Base-by-base conservation (phyloP, 2,797 vertebrate species). In the Enteromius afrohamiltoni region DNA sequence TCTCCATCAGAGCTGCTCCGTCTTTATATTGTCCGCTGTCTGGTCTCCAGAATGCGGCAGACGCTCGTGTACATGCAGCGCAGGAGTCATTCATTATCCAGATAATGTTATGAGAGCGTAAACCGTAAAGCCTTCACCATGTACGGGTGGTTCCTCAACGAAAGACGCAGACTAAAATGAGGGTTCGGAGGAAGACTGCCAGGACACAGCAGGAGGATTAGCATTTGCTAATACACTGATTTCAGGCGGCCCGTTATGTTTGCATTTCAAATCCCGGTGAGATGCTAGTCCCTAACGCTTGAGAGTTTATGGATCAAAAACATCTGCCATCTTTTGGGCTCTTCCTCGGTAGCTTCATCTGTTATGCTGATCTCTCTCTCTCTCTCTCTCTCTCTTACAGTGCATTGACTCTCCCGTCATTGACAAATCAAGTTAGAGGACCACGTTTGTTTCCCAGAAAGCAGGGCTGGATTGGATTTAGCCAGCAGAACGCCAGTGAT, bases 251-350 rank as follows among this genome's bases (percentile, higher is more conserved):
- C 65, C 37, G 67, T 86, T 78, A 86, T 83, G 62, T 75, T 77
- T 84, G 83, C 53, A 29, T 78, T 83, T 85, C 69, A 67, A 79
- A 85, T 85, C 78, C 79, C 77, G 37, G 34, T 55, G 74, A 83
- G 83, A 85, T 77, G 70, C 42, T 62, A 75, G 70, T 76, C 69
- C 79, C 78, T 37, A 71, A 40, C 60, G 76, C 58, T 86, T 88
- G 88, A 90, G 89, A 90, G 88, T 85, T 86, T 86, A 85, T 49
- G 58, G 21, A 90, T 88, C 88, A 88, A 85, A 87, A 92, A 91
- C 92, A 93, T 91, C 90, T 93, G 91, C 90, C 89, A 89, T 88
- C 86, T 91, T 90, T 84, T 89, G 87, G 88, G 88, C 89, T 86
- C 86, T 83, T 42, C 58, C 49, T 64, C 51, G 10, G 17, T 80